A percentile compares a stretch with the other conserved stretches of the same genome.
Conservation (phyloP, 2,888 invertebrate species). For the Hetaerina titia region DNA sequence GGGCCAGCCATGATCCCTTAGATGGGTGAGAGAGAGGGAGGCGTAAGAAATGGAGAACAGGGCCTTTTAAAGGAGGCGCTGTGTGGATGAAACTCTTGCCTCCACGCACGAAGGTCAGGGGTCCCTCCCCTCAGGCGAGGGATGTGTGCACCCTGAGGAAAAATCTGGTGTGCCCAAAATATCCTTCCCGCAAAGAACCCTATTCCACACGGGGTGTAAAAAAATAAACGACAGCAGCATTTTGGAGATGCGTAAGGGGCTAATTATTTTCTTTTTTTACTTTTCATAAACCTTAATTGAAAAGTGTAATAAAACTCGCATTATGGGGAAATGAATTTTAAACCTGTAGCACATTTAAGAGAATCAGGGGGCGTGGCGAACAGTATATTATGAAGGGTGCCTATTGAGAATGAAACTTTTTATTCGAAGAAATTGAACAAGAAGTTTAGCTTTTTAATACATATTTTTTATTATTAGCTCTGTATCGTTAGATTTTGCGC, state of each 20-base stretch:
- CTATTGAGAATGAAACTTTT: too few species aligned
- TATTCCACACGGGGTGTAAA: neutral
- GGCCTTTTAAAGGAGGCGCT: neutral
- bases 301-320: neutral
- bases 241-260: neutral
- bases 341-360: neutral
- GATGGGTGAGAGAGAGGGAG: neutral
- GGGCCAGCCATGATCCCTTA: neutral
- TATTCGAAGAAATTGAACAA: too few species aligned
- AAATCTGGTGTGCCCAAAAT: conserved; percentile 23
- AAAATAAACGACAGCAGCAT: neutral
- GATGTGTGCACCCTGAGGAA: neutral
- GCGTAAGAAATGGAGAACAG: neutral
- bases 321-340: neutral
- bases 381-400: neutral
- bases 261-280: neutral
- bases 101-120: neutral
- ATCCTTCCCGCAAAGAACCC: neutral
- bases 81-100: neutral
- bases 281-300: conserved; percentile 16
- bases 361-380: neutral
- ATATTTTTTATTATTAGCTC: too few species aligned
- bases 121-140: neutral
- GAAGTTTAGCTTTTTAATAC: too few species aligned
- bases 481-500: too few species aligned